Evolutionary conservation across 2,888 invertebrate genomes (phyloP), one percentile per base, ranked within the genome.

Genomic region (Periphyllus acericola): DNA sequence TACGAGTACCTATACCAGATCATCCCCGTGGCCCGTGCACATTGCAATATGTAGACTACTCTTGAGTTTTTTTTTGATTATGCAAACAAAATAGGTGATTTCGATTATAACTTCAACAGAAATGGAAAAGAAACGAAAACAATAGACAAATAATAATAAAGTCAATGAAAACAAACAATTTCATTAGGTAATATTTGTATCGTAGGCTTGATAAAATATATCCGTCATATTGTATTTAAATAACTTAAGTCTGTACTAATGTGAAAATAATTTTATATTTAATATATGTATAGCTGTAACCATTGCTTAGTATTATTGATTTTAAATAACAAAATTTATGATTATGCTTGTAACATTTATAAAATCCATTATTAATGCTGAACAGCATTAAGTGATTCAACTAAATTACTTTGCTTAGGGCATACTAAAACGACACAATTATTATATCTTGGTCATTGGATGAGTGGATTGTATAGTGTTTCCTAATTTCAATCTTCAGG

Each of bases 1-100:
- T 76, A n/a, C n/a, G n/a, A n/a, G n/a, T n/a, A n/a, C n/a, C n/a
- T n/a, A 75, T 60, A 74, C 36, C 14, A 60, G 74, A 84, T 19
- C 72, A 55, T 55, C 74, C 60, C n/a, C 34, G 74, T 29, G 25
- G 34, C 8, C 32, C 9, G 36, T 21, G 52, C 46, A 60, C 34
- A n/a, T 3, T 60, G 11, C 21, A 29, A 32, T 3, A 83, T 40
- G 14, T 9, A 29, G 68, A 68, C 29, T 68, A 3, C 11, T 2
- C 60, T 46, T 14, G 68, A 68, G 66, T 66, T 25, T 29, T n/a
- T 68, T 68, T 68, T 68, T 68, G 1, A 25, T 29, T n/a, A 11
- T 68, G 68, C 21, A 60, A 6, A 25, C 25, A 60, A 25, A 21
- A 25, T 3, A 25, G 60, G 25, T 60, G 60, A 25, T 60, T 25